Evolutionary conservation across 2,113 vertebrate genomes (phyloP), one percentile per base, ranked within the genome.

Genomic region (Rhinolophus ferrumequinum): DNA sequence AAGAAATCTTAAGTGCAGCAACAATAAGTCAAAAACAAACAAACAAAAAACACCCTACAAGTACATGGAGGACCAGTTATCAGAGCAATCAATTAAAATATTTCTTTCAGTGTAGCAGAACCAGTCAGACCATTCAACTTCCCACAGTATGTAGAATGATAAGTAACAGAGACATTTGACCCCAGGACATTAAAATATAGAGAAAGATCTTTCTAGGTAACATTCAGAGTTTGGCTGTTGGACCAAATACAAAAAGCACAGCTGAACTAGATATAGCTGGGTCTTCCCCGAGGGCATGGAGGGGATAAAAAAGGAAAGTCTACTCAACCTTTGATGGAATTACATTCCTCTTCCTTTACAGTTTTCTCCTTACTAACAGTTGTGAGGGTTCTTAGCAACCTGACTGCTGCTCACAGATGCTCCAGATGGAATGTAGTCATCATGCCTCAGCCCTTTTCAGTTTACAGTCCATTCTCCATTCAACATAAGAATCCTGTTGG

Each of bases 301-400:
- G 70, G 22, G 15, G 28, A 76, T 19, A 77, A 44, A 89, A 67
- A 50, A 79, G 14, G 64, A 76, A 54, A 81, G 8, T 4, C 2
- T 41, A 18, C 28, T 80, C 41, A 85, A 8, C n/a, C 33, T 44
- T 60, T 6, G 2, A 30, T 9, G 5, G 66, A 90, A 85, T 67
- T 60, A 30, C 3, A 70, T 13, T 88, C 44, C 28, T 95, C 35
- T 87, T 54, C 50, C 44, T n/a, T 64, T 35, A 52, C 58, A 81
- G 90, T 58, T 93, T 75, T 62, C 64, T 70, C 81, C 76, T 96
- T 73, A 54, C 62, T 93, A 64, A 83, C 88, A 35, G 66, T 94
- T 88, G 38, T 76, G 38, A 58, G 30, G 3, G 8, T 38, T 88
- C 52, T 54, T 35, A 70, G 28, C 47, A 93, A 93, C 44, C 50